Evolutionary conservation across 1,140 invertebrate genomes (phyloP), one percentile per base, ranked within the genome.

Genomic region (Macrostomum lignano): DNA sequence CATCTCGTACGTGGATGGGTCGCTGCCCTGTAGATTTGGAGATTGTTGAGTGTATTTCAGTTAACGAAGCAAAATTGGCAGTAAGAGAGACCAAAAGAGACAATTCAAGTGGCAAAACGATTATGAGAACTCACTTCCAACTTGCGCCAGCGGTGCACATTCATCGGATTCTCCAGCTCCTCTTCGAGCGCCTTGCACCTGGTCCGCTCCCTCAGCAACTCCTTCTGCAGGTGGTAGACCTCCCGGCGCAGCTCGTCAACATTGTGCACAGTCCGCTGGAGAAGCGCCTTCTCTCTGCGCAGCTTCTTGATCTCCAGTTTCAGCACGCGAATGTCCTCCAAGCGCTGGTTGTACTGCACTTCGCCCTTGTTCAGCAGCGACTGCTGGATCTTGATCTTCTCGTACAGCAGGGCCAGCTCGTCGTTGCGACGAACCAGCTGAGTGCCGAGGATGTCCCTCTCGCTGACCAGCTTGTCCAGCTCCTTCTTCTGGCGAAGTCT

Each of bases 141-240:
- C 47, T 71, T 67, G 36, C 70, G 55, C 70, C 70, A 73, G 34
- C 70, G 55, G 49, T 78, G 74, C 36, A 77, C 65, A 50, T 79
- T 79, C 42, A 75, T 63, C 0, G 74, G 74, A 30, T 70, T 76
- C 46, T 74, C 68, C 37, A 75, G 58, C 40, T 74, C 71, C 37
- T 74, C 70, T 45, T 77, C 70, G 4, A 79, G 46, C 1, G 72
- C 72, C 15, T 67, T 66, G 19, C 69, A 71, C 26, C 72, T 68
- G 2, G 72, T 61, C 17, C 67, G 58, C 44, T 76, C 73, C 30
- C 65, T 62, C n/a, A 71, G 65, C 3, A 77, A 46, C 37, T 73
- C 66, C 15, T 68, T 60, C 43, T 77, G 69, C 38, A 77, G 55
- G 42, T 73, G 68, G 37, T 72, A 67, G 19, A 74, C 63, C 48